A percentile compares a stretch with the other conserved stretches of the same genome.
Evolutionary conservation across 2,797 vertebrate species (phyloP).

Genomic region (Neostethus bicornis): DNA sequence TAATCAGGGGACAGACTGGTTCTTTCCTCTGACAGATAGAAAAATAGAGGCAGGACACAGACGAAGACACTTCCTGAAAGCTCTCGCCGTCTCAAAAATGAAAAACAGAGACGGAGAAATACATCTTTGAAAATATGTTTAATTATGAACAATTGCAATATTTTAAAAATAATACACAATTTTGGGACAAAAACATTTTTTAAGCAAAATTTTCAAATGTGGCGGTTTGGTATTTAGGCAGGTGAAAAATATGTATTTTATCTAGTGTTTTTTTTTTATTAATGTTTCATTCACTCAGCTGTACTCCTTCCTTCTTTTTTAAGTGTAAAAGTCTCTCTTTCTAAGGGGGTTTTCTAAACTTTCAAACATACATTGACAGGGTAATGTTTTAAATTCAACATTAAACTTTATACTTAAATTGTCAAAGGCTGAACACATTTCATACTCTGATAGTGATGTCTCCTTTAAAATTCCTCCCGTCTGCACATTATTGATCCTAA

Average conservation of each 20-base stretch:
- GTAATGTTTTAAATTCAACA: constrained; percentile 14
- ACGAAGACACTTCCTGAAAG: constrained; percentile 62
- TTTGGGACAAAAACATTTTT: too few relatives aligned
- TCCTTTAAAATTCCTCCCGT: constrained; percentile 3
- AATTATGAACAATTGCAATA: too few relatives aligned
- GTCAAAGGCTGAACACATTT: constrained; percentile 15
- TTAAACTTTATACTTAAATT: constrained; percentile 8
- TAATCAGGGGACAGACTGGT: constrained; percentile 67
- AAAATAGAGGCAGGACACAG: constrained; percentile 54
- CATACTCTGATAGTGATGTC: constrained; percentile 2
- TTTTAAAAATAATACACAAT: too few relatives aligned
- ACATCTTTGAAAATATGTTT: too few relatives aligned
- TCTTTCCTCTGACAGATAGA: constrained; percentile 62
- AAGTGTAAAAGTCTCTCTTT: constrained; percentile 23
- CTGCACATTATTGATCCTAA: constrained; percentile 33
- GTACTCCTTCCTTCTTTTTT: constrained; percentile 29
- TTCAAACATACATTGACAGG: too few relatives aligned
- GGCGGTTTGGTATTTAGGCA: neutral
- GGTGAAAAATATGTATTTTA: neutral
- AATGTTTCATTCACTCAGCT: constrained; percentile 8
- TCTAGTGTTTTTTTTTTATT: neutral
- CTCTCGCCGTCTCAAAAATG: constrained; percentile 49
- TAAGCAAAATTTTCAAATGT: too few relatives aligned
- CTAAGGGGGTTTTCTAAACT: too few relatives aligned
- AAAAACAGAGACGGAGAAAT: constrained; percentile 45